Evolutionary conservation across 2,888 invertebrate species (phyloP).

Genomic region (Molorchus minor): DNA sequence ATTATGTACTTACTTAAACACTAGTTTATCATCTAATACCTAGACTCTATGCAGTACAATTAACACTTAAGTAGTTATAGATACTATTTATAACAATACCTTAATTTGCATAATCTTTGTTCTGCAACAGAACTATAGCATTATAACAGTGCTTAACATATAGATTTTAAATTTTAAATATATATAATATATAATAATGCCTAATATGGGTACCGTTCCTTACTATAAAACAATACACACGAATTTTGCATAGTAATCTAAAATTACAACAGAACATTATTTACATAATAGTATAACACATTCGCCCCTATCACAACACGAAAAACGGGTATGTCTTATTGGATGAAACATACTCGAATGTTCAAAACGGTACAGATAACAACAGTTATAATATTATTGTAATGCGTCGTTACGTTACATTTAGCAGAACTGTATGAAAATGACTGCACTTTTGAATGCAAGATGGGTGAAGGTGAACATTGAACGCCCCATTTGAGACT

Average conservation of each 20-base stretch:
- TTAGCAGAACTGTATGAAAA: conserved; percentile 28
- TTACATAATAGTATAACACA: conserved; percentile 55
- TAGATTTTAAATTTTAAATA: conserved; percentile 19
- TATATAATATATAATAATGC: conserved; percentile 17
- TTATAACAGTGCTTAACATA: conserved; percentile 56
- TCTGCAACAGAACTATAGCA: conserved; percentile 56
- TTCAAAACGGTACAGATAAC: conserved; percentile 44
- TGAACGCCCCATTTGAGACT: conserved; percentile 12
- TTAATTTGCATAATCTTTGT: conserved; percentile 52
- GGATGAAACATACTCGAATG: conserved; percentile 48
- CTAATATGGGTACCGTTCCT: conserved; percentile 21
- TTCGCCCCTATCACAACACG: conserved; percentile 60
- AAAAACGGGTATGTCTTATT: conserved; percentile 49
- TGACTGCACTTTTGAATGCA: conserved; percentile 24
- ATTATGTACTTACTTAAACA: too few relatives aligned
- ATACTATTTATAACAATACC: conserved; percentile 62
- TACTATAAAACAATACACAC: conserved; percentile 43
- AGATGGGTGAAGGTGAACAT: conserved; percentile 14
- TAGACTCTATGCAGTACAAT: conserved; percentile 67
- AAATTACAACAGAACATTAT: conserved; percentile 55
- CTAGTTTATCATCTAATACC: conserved; percentile 53
- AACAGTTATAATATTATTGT: conserved; percentile 52
- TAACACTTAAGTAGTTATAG: conserved; percentile 63
- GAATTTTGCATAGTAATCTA: conserved; percentile 33
- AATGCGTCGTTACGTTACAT: conserved; percentile 41